phyloP scores from a whole-genome alignment of 2,888 invertebrate genomes.

The Heliconius hortense region DNA sequence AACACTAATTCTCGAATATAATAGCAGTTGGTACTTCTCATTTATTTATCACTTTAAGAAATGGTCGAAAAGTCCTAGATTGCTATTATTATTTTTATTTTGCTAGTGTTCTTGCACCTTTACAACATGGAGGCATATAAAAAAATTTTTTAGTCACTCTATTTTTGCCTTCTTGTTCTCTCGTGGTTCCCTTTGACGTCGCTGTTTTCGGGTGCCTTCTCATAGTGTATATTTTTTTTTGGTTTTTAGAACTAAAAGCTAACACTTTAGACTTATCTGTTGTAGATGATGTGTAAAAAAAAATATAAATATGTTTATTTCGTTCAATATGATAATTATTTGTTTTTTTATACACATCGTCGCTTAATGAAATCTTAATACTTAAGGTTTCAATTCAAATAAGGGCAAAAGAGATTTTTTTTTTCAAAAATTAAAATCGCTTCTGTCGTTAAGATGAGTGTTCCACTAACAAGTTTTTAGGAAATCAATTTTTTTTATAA shows the following conservation, averaged over 20 bases:
- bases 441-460: slow-evolving; percentile 62
- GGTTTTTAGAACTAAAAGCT: slow-evolving; percentile 51
- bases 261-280: slow-evolving; percentile 52
- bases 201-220: slow-evolving; percentile 56
- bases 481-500: slow-evolving; percentile 45
- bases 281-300: slow-evolving; percentile 32
- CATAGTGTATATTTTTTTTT: slow-evolving; percentile 43
- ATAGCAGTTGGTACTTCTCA: slow-evolving; percentile 29
- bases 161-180: slow-evolving; percentile 51
- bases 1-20: slow-evolving; percentile 50
- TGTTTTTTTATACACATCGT: slow-evolving; percentile 36
- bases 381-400: slow-evolving; percentile 46
- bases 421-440: slow-evolving; percentile 48
- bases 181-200: slow-evolving; percentile 53
- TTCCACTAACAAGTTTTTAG: slow-evolving; percentile 61
- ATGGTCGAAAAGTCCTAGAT: slow-evolving; percentile 18
- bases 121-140: slow-evolving; percentile 44
- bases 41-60: slow-evolving; percentile 21
- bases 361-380: slow-evolving; percentile 44
- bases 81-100: slow-evolving; percentile 42
- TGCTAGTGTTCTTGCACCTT: slow-evolving; percentile 50
- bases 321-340: background rate
- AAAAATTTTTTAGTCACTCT: slow-evolving; percentile 10
- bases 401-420: slow-evolving; percentile 40
- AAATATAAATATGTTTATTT: slow-evolving; percentile 19